Conservation (phyloP, 2,888 invertebrate species). For the Chrysodeixis includens region DNA sequence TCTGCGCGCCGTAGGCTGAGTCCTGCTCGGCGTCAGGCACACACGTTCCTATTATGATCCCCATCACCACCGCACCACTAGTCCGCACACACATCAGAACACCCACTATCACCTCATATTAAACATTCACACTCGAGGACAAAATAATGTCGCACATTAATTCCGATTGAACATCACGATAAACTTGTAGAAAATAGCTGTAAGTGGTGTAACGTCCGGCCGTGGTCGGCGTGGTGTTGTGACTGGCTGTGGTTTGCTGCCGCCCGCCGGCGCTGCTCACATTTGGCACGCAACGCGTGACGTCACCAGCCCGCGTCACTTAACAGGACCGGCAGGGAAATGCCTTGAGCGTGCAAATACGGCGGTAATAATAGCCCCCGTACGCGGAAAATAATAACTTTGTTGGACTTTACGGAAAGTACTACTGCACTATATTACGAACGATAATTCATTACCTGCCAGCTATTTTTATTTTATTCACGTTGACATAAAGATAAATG, state of each 20-base stretch:
- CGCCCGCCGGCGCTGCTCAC: constrained; percentile 51
- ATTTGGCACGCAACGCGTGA: constrained; percentile 57
- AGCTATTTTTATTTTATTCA: constrained; percentile 14
- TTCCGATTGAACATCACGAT: constrained; percentile 25
- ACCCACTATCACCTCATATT: constrained; percentile 60
- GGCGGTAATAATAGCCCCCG: constrained; percentile 48
- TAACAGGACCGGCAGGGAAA: constrained; percentile 44
- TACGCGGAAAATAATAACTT: constrained; percentile 34
- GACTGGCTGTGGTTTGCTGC: constrained; percentile 53
- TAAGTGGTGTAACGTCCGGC: constrained; percentile 52
- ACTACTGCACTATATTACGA: constrained; percentile 29
- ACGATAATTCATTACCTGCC: constrained; percentile 34
- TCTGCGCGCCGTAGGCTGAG: constrained; percentile 82
- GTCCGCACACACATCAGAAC: constrained; percentile 62
- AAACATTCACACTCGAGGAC: constrained; percentile 39
- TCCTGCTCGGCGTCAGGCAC: constrained; percentile 92
- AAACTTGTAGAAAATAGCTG: constrained; percentile 40
- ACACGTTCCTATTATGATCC: constrained; percentile 92
- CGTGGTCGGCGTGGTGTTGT: constrained; percentile 40
- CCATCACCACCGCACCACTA: constrained; percentile 87
- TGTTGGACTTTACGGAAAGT: constrained; percentile 21
- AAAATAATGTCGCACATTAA: constrained; percentile 40
- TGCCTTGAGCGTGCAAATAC: constrained; percentile 41
- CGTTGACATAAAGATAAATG: constrained; percentile 6
- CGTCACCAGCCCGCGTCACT: constrained; percentile 56